Percentiles rank a stretch among this genome's conserved stretches.
Conservation (phyloP, 2,797 vertebrate species). For the Dendrocincla fuliginosa region DNA sequence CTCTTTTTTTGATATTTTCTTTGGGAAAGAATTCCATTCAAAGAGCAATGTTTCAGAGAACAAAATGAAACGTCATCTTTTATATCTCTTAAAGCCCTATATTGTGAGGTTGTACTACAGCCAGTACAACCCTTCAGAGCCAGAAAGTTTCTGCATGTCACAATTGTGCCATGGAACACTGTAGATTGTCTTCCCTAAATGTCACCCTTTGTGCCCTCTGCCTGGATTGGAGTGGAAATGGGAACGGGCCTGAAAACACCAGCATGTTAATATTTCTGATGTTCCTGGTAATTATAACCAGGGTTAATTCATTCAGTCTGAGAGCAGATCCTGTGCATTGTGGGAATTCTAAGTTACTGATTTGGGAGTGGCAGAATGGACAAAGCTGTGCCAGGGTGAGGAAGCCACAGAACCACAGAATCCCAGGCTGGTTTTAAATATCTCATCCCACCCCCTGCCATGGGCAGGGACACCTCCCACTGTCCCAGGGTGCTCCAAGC, state of each 20-base stretch:
- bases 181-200: neutral
- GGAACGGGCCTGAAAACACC: neutral
- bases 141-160: neutral
- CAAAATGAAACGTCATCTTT: conserved; percentile 26
- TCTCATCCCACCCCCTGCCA: neutral
- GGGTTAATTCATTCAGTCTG: neutral
- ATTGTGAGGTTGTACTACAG: neutral
- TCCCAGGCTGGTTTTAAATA: accelerated
- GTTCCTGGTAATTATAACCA: neutral
- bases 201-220: neutral
- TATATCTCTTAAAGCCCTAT: neutral
- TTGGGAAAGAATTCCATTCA: conserved; percentile 32
- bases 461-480: neutral
- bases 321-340: neutral
- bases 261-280: neutral
- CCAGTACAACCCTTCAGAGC: neutral
- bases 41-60: neutral
- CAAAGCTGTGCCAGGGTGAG: accelerated
- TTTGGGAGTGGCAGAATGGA: neutral
- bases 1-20: neutral
- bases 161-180: neutral
- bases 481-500: neutral
- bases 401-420: neutral
- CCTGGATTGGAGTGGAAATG: neutral
- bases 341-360: neutral